phyloP scores from a whole-genome alignment of 2,888 invertebrate species.

The Xiphydria camelus region DNA sequence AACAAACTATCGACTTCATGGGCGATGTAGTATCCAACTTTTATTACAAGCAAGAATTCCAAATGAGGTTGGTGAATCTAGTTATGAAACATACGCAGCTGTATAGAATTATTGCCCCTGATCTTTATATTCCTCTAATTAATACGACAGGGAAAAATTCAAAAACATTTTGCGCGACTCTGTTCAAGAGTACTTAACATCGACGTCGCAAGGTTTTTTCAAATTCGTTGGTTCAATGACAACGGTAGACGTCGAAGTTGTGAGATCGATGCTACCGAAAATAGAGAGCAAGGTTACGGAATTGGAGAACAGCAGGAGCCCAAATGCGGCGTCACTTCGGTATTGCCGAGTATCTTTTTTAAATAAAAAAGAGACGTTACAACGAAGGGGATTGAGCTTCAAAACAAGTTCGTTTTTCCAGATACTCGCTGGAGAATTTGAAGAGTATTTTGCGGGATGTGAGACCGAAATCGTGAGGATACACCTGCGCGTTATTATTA shows the following conservation, averaged over 20 bases:
- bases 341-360: too few species aligned
- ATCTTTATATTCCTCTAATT: slow-evolving; percentile 10
- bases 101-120: slow-evolving; percentile 4
- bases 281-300: slow-evolving; percentile 39
- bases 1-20: slow-evolving; percentile 44
- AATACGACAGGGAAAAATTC: slow-evolving; percentile 39
- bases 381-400: neutral
- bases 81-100: slow-evolving; percentile 4
- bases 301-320: slow-evolving; percentile 34
- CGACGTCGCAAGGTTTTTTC: slow-evolving; percentile 37
- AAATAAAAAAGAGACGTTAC: slow-evolving; percentile 1
- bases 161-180: slow-evolving; percentile 24
- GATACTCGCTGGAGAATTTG: neutral
- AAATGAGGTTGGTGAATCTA: slow-evolving; percentile 33
- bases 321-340: slow-evolving; percentile 44
- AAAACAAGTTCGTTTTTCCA: neutral
- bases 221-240: slow-evolving; percentile 39
- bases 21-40: slow-evolving; percentile 33
- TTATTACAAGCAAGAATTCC: slow-evolving; percentile 36
- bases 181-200: slow-evolving; percentile 33
- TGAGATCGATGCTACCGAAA: slow-evolving; percentile 29
- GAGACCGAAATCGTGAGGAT: neutral
- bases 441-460: neutral
- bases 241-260: slow-evolving; percentile 28
- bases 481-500: too few species aligned